Conservation (phyloP, 2,888 invertebrate species). For the Anarsia innoxiella region DNA sequence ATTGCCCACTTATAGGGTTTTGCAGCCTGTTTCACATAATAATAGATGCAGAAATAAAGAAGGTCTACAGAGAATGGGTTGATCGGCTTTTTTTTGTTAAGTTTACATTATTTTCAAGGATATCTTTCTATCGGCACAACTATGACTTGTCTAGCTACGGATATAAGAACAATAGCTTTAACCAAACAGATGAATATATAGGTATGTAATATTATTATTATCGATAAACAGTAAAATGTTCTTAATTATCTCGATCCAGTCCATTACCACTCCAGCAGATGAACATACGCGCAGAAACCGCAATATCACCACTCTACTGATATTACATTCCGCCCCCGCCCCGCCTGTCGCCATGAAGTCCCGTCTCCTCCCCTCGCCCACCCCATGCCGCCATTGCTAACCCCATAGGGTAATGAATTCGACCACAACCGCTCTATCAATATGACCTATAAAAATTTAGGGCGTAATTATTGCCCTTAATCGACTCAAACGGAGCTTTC, state of each 20-base stretch:
- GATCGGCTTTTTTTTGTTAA: too few species aligned
- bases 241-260: slow-evolving; percentile 11
- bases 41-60: too few species aligned
- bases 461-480: slow-evolving; percentile 33
- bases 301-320: slow-evolving; percentile 67
- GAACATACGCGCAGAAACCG: slow-evolving; percentile 57
- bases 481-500: slow-evolving; percentile 4
- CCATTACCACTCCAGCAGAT: slow-evolving; percentile 29
- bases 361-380: slow-evolving; percentile 30
- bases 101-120: too few species aligned
- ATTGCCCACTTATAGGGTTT: too few species aligned
- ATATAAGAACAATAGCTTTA: too few species aligned
- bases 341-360: slow-evolving; percentile 55
- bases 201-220: not conserved
- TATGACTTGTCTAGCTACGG: too few species aligned
- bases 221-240: slow-evolving; percentile 7
- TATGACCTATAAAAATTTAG: slow-evolving; percentile 66
- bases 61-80: too few species aligned
- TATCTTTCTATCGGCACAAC: too few species aligned
- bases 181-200: too few species aligned
- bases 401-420: slow-evolving; percentile 66
- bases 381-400: slow-evolving; percentile 29
- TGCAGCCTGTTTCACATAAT: too few species aligned
- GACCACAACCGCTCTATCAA: slow-evolving; percentile 52
- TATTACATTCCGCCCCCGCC: slow-evolving; percentile 58